phyloP scores from a whole-genome alignment of 2,888 invertebrate species.

The Willowsia nigromaculata region DNA sequence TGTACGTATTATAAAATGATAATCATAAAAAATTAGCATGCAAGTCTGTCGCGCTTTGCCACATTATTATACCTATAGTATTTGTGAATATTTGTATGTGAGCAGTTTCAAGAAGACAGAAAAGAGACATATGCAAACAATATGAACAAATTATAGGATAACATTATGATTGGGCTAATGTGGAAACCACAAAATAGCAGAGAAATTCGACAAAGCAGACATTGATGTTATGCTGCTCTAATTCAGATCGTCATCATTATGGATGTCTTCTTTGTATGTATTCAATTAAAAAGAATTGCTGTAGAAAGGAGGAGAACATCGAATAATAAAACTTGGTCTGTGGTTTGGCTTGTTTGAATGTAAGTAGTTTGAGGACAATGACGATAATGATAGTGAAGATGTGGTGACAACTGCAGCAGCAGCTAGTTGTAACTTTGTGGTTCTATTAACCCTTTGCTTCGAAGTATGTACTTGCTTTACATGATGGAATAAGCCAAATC shows the following conservation, averaged over 20 bases:
- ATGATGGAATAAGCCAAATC: background rate
- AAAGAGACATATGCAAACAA: background rate
- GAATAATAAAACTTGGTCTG: background rate
- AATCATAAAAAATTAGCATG: too few species aligned
- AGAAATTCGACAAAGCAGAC: background rate
- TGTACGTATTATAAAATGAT: background rate
- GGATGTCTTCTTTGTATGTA: background rate
- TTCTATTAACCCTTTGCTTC: too few species aligned
- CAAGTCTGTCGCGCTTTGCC: too few species aligned
- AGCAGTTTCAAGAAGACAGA: background rate
- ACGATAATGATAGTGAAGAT: background rate
- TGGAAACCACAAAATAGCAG: slow-evolving; percentile 49
- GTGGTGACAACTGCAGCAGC: background rate
- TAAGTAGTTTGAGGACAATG: background rate
- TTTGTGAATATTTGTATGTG: too few species aligned
- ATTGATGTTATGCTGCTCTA: background rate
- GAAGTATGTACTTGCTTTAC: too few species aligned
- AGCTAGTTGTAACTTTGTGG: background rate
- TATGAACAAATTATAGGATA: background rate
- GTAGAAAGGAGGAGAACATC: too few species aligned
- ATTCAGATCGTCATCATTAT: background rate
- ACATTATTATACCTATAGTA: too few species aligned
- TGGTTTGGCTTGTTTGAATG: background rate
- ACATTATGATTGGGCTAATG: background rate
- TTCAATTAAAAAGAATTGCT: background rate